Base-by-base conservation (phyloP, 92 coral and sea anemone genomes). In the Zoanthus sansibaricus region DNA sequence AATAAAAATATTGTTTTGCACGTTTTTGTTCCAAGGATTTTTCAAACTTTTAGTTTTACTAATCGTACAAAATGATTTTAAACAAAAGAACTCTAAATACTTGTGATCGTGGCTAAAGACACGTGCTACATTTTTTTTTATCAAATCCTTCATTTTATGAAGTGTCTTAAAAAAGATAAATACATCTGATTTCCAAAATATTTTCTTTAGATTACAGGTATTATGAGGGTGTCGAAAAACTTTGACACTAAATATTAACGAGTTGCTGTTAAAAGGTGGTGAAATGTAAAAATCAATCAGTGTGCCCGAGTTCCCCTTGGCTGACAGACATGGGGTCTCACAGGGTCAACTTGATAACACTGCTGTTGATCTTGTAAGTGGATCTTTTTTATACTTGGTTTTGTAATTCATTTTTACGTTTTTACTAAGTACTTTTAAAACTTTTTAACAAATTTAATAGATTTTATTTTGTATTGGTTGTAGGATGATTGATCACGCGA, bases 291-390 rank as follows among this genome's bases (percentile, higher is more conserved):
- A 64, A 16, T 80, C 30, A 66, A 66, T 66, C 75, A 80, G n/a
- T n/a, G 85, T 59, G 61, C 85, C 85, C 85, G 74, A 46, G 85
- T 80, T 44, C 85, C 85, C 85, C 85, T 80, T 70, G 85, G 31
- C 70, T 68, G 85, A 44, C 8, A 80, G 74, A 80, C 85, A 80
- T 80, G 85, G 85, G 85, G 85, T 18, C 85, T 58, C 74, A 80
- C 32, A 31, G 85, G 85, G 74, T 80, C n/a, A 62, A 21, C 15
- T 64, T 80, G 74, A 45, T 47, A 30, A 16, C 61, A 72, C 62
- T 80, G 18, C 61, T 80, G 85, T 62, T 80, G 11, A 74, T 62
- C 37, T 80, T 80, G 85, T 80, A 80, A 80, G 85, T 80, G 66
- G 16, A 42, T 20, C 61, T 80, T 66, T 80, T 9, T 32, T 45